These are phyloP conservation scores for Bucorvus abyssinicus DNA, from an alignment of 2,797 vertebrate genomes.

Conservation along the genomic window DNA sequence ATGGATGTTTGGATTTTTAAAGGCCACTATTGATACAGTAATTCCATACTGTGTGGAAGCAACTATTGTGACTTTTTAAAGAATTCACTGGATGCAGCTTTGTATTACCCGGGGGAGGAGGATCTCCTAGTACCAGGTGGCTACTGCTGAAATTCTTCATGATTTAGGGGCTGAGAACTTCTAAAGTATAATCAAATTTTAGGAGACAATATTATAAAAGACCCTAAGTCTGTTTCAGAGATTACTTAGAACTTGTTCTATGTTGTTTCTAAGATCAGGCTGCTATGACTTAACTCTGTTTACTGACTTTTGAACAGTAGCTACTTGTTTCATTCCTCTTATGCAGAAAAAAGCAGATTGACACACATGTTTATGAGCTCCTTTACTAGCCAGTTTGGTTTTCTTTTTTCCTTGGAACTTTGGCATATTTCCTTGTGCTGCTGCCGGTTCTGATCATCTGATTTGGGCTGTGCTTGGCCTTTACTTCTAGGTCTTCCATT, in stretches of 20 bases:
- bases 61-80: not conserved
- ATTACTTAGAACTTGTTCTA: not conserved
- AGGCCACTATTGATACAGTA: not conserved
- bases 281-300: not conserved
- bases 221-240: not conserved
- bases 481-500: not conserved
- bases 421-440: not conserved
- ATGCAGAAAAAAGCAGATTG: not conserved
- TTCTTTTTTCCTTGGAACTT: not conserved
- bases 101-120: rapidly evolving
- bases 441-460: not conserved
- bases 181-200: not conserved
- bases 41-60: not conserved
- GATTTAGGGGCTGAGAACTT: not conserved
- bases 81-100: not conserved
- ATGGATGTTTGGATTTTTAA: not conserved
- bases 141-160: not conserved
- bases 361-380: not conserved
- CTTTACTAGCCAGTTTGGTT: not conserved
- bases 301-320: not conserved
- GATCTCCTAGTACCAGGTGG: not conserved
- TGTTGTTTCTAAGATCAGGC: not conserved
- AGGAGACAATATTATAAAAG: not conserved
- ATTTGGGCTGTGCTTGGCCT: not conserved
- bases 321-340: not conserved